These are phyloP conservation scores for Stichopus horrens DNA, from an alignment of 53 echinoderm and acorn worm species.

Conservation along the genomic window DNA sequence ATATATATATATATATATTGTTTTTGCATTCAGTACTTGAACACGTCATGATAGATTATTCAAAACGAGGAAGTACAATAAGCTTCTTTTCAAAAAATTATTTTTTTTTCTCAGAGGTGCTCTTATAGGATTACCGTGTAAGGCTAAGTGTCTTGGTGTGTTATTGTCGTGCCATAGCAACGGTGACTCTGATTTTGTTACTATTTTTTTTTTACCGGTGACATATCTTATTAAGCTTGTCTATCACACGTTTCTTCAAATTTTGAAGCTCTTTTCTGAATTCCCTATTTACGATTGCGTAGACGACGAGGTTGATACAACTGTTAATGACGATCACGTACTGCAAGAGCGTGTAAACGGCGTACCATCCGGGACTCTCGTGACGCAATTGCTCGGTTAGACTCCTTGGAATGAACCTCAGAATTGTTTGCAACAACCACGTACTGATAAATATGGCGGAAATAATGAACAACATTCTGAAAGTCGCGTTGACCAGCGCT, in stretches of 20 bases:
- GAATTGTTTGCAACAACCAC: not conserved
- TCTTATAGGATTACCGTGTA: no score
- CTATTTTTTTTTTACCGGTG: not conserved
- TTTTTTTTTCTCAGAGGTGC: no score
- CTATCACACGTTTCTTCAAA: not conserved
- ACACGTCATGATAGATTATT: no score
- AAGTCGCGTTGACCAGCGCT: slow-evolving; percentile 6
- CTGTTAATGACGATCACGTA: not conserved
- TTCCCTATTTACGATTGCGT: not conserved
- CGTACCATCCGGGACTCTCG: not conserved
- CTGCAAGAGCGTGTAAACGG: not conserved
- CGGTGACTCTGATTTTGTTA: no score
- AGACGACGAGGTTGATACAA: not conserved
- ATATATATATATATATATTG: no score
- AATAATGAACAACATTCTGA: slow-evolving; percentile 9
- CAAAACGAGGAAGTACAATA: no score
- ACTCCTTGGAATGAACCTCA: not conserved
- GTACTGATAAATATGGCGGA: slow-evolving; percentile 9
- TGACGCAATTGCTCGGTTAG: not conserved
- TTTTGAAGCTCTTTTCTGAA: not conserved
- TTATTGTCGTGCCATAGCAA: no score
- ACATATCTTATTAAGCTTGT: not conserved
- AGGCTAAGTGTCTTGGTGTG: no score
- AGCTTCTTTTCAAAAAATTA: no score
- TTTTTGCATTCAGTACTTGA: no score